A percentile compares a stretch with the other conserved stretches of the same genome.
Conservation (phyloP, 2,113 vertebrate species). For the Ancistrus triradiatus region DNA sequence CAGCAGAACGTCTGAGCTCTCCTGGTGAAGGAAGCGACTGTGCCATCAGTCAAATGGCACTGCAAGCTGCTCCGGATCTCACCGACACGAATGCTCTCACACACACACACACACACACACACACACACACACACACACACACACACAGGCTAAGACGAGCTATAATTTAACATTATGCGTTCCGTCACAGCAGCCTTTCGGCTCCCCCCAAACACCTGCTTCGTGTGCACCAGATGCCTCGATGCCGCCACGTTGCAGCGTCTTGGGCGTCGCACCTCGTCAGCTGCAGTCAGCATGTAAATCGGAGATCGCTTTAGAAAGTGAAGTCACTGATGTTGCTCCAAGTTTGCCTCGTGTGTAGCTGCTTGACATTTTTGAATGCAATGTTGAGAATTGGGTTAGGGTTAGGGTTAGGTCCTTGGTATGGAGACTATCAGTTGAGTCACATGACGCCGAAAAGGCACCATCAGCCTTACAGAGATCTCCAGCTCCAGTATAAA, state of each 20-base stretch:
- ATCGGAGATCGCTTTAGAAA: neutral
- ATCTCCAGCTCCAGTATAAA: too few relatives aligned
- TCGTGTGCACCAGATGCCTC: conserved; percentile 15
- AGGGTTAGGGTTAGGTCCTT: too few relatives aligned
- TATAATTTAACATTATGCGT: conserved; percentile 17
- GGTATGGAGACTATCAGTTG: too few relatives aligned
- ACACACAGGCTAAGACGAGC: conserved; percentile 7
- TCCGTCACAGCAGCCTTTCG: conserved; percentile 1
- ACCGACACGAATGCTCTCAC: neutral
- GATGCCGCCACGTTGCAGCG: neutral
- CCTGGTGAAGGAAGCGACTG: conserved; percentile 7
- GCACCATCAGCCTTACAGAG: too few relatives aligned
- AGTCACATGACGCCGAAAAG: too few relatives aligned
- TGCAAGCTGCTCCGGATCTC: conserved; percentile 24
- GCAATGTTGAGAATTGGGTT: too few relatives aligned
- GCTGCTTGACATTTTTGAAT: too few relatives aligned
- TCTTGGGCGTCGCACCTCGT: neutral
- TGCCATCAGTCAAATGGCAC: conserved; percentile 35
- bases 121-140: neutral
- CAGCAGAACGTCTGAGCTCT: conserved; percentile 30
- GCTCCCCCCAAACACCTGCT: conserved; percentile 26
- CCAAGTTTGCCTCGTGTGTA: neutral
- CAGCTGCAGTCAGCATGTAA: neutral
- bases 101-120: conserved; percentile 1
- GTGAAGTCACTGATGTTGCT: neutral